Percentiles rank a stretch among this genome's conserved stretches.
Conservation (phyloP, 2,113 vertebrate species). For the Dunckerocampus dactyliophorus region DNA sequence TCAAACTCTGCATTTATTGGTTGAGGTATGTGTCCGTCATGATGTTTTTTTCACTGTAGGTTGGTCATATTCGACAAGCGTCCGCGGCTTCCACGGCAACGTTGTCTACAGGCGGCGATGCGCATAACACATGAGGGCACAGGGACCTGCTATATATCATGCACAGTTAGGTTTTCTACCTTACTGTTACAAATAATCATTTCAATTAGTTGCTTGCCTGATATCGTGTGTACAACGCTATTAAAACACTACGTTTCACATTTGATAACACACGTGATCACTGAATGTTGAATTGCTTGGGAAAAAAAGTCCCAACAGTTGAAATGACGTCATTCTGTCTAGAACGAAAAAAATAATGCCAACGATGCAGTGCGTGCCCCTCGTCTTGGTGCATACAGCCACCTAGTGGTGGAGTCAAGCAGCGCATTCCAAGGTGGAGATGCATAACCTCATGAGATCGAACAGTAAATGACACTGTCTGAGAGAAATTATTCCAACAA, state of each 20-base stretch:
- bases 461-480: no score
- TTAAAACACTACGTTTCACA: not conserved
- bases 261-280: not conserved
- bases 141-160: not conserved
- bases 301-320: not conserved
- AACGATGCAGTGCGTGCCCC: no score
- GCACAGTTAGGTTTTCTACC: not conserved
- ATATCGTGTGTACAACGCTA: not conserved
- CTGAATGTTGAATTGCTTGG: no score
- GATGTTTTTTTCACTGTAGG: constrained; percentile 27
- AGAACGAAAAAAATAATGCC: not conserved
- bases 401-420: constrained; percentile 35
- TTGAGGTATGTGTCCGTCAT: constrained; percentile 41
- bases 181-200: not conserved
- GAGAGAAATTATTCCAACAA: no score
- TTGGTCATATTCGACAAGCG: constrained; percentile 59
- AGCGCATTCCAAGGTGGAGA: not conserved
- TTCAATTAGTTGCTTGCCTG: not conserved
- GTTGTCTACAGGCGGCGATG: constrained; percentile 33
- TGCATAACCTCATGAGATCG: not conserved
- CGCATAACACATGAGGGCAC: not conserved
- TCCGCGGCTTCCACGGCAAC: constrained; percentile 75
- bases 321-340: not conserved
- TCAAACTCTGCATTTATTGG: constrained; percentile 51
- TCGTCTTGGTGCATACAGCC: constrained; percentile 31